Evolutionary conservation across 2,888 invertebrate species (phyloP), one percentile per base, ranked within the genome.

Genomic region (Cataglyphis rosenhaueri): DNA sequence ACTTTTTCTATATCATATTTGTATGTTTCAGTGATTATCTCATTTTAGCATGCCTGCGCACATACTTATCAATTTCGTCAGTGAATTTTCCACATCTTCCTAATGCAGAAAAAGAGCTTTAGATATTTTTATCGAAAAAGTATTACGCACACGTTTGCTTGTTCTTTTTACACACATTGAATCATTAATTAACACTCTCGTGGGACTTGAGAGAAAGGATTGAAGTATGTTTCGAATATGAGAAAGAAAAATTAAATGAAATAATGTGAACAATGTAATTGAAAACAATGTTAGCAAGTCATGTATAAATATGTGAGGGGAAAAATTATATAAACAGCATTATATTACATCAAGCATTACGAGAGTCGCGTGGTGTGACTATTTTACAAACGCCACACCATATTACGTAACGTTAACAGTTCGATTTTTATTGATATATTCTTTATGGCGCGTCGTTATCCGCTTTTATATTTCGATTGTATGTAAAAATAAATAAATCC

Each of bases 41-140:
- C 73, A 59, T 87, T 52, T 86, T 65, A 71, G 86, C 86, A 83
- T 86, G 83, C 68, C 57, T 61, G 52, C 55, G 25, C 66, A 66
- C 66, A 66, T 85, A 68, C 29, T 52, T 78, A 81, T 73, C 76
- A 84, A 62, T 84, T 83, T 82, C 48, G 55, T 55, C n/a, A 3
- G 15, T 52, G 8, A 52, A 6, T 52, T 52, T 52, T n/a, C 52
- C 52, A 52, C n/a, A n/a, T n/a, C n/a, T 52, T 52, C n/a, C 8
- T 48, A 18, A 6, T 8, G 52, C n/a, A n/a, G 52, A 52, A n/a
- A 52, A 52, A 52, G 2, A 2, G 8, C n/a, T 2, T 18, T 52
- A n/a, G n/a, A 52, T 8, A 3, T 52, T n/a, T 52, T 52, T 3
- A 52, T 52, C n/a, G n/a, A 2, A 52, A 52, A 52, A n/a, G 0